Percentiles rank a stretch among this genome's conserved stretches.
phyloP scores from a whole-genome alignment of 2,113 vertebrate species.

The Ciconia boyciana region DNA sequence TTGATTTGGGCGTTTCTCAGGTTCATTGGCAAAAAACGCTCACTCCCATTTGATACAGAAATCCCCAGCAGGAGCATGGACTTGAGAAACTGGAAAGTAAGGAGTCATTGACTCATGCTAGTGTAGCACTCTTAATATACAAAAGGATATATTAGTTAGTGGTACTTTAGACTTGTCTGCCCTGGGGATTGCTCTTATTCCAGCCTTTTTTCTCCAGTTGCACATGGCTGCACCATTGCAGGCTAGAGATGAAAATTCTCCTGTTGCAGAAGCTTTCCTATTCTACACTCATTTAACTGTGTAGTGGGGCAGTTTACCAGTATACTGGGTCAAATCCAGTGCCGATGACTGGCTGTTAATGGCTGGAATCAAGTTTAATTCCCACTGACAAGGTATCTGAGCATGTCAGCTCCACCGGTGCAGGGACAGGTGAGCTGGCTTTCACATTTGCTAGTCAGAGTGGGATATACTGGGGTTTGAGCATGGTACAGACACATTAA shows the following conservation, averaged over 20 bases:
- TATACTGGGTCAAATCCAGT: not conserved
- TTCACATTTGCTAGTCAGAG: not conserved
- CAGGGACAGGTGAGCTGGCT: not conserved
- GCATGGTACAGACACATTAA: not conserved
- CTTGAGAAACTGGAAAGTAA: not conserved
- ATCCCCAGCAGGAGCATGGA: not conserved
- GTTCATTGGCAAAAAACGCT: constrained; percentile 8
- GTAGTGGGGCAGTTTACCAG: not conserved
- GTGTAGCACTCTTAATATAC: not conserved
- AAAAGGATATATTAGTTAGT: not conserved
- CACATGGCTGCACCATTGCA: not conserved
- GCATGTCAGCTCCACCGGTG: not conserved
- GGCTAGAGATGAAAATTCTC: not conserved
- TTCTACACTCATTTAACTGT: not conserved
- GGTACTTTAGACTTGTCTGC: not conserved
- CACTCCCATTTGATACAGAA: not conserved
- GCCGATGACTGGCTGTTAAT: not conserved
- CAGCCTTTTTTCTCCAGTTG: not conserved
- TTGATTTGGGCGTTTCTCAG: not conserved
- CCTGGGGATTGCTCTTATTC: constrained; percentile 4
- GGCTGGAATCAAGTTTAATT: constrained; percentile 46
- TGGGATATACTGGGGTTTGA: not conserved
- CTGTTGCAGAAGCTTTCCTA: not conserved
- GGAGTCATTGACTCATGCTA: not conserved
- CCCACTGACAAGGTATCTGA: not conserved